phyloP scores from a whole-genome alignment of 2,113 vertebrate genomes.

The human region DNA sequence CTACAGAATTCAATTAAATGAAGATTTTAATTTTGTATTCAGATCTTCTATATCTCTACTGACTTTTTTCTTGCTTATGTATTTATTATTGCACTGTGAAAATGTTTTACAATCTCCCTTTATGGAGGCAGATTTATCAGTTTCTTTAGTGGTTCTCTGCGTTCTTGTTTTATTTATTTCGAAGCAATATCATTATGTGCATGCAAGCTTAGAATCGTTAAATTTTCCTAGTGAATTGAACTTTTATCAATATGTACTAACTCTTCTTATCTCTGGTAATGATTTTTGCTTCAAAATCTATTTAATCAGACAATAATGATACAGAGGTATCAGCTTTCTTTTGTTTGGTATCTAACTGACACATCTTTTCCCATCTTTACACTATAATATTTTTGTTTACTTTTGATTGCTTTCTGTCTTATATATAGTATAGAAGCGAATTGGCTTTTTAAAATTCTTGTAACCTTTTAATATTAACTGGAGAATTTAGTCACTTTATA shows the following conservation, averaged over 20 bases:
- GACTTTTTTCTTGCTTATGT: not conserved
- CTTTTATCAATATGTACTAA: not conserved
- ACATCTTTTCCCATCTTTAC: not conserved
- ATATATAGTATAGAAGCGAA: not conserved
- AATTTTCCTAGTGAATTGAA: not conserved
- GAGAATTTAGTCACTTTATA: conserved; percentile 25
- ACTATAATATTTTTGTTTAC: conserved; percentile 9
- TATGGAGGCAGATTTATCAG: not conserved
- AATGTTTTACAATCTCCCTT: not conserved
- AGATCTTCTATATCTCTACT: not conserved
- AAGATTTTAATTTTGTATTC: conserved; percentile 16
- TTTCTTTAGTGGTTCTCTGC: not conserved
- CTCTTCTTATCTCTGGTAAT: not conserved
- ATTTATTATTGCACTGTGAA: not conserved
- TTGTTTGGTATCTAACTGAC: not conserved
- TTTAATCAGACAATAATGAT: not conserved
- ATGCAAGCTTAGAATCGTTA: not conserved
- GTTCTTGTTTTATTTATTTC: conserved; percentile 32
- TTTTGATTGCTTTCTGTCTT: not conserved
- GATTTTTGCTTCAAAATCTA: not conserved
- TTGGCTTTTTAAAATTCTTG: not conserved
- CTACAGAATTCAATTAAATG: not conserved
- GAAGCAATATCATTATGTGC: not conserved
- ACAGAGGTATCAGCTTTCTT: not conserved
- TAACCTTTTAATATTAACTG: not conserved